Evolutionary conservation across 2,797 vertebrate species (phyloP), one percentile per base, ranked within the genome.

Genomic region (Bovichtus diacanthus): DNA sequence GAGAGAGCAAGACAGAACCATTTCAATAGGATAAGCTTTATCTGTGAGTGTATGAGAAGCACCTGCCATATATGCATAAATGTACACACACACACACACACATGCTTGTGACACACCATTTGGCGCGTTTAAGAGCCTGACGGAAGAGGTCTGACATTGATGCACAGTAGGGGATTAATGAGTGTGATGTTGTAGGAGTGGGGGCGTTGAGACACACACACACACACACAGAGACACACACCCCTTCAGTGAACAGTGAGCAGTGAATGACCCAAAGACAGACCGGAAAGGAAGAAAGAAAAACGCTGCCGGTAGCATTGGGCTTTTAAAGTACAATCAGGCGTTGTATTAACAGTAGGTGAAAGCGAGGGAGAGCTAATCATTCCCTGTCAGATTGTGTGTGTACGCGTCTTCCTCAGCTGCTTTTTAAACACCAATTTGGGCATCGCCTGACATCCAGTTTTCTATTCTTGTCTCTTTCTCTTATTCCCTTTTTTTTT

Each of bases 151-250:
- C 84, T 87, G 84, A 77, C 76, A 66, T 51, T 86, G 83, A 88
- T 39, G 78, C 88, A 86, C 86, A 88, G 85, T 49, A 31, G 85
- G 84, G 84, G 90, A 78, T 89, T 89, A 90, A 88, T 87, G 78
- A 83, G 81, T 83, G 79, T 77, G 90, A 87, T 84, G 74, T 58
- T 56, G 66, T 29, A 15, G 25, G 60, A 73, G 71, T 9, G 72
- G 58, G 76, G 61, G 63, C 1, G 29, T 60, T 61, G 23, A n/a
- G 18, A 36, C 38, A 51, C 46, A 53, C 63, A 15, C 31, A 18
- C 29, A 11, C 25, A 38, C 54, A 31, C 41, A 69, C 13, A 43
- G 60, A 50, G 72, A 25, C 36, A 27, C 64, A 55, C 70, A 60
- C 62, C 39, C 41, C 67, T 68, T 76, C 66, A 76, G 36, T 44